Percentiles rank a stretch among this genome's conserved stretches.
Evolutionary conservation across 2,797 vertebrate species (phyloP).

Genomic region (Hozukius guyotensis): DNA sequence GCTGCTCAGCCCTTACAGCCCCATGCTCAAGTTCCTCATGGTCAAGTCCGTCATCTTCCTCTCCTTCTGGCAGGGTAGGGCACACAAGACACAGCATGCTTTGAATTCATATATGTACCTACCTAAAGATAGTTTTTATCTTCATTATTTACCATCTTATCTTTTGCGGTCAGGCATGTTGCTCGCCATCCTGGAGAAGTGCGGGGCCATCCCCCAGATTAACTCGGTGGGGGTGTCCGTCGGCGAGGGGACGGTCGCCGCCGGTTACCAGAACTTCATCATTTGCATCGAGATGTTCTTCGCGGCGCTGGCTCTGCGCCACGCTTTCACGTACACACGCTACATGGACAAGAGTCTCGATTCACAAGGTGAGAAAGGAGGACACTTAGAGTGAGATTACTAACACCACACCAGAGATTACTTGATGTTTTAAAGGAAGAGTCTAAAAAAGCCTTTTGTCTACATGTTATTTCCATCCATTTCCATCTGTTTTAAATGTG

Average conservation of each 20-base stretch:
- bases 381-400: neutral
- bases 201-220: constrained; percentile 95
- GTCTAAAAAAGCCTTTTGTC: neutral
- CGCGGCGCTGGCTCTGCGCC: constrained; percentile 91
- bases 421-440: neutral
- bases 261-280: constrained; percentile 98
- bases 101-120: accelerated
- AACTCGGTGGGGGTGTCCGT: constrained; percentile 88
- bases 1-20: constrained; percentile 94
- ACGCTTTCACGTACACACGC: constrained; percentile 94
- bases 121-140: accelerated
- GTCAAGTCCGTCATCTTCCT: constrained; percentile 99
- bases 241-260: constrained; percentile 95
- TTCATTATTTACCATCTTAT: accelerated
- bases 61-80: constrained; percentile 97
- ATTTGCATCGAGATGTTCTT: constrained; percentile 99
- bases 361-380: constrained; percentile 86
- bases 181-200: constrained; percentile 96
- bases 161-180: constrained; percentile 87
- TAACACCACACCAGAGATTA: neutral
- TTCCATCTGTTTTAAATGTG: neutral
- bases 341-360: constrained; percentile 94
- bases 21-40: constrained; percentile 98
- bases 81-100: neutral
- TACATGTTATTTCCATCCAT: neutral